phyloP scores from a whole-genome alignment of 2,888 invertebrate species.

The Protodeltote pygarga region DNA sequence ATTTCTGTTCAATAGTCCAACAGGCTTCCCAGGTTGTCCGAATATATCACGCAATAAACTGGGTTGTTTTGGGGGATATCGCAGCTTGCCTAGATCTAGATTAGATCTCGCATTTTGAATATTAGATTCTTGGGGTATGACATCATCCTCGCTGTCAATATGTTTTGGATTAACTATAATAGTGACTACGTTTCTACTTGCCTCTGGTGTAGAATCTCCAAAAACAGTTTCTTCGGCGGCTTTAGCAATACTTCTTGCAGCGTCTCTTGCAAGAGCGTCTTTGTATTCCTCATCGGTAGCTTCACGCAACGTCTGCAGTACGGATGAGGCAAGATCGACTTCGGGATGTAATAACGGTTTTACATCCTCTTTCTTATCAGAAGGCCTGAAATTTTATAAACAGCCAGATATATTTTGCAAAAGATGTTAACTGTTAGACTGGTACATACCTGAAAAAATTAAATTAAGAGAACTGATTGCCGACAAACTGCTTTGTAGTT shows the following conservation, averaged over 20 bases:
- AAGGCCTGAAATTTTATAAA: conserved; percentile 46
- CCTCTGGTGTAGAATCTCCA: conserved; percentile 54
- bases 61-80: conserved; percentile 38
- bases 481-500: no score
- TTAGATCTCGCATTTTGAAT: conserved; percentile 47
- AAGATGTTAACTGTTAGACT: not conserved
- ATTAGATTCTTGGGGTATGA: conserved; percentile 64
- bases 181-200: conserved; percentile 63
- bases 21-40: conserved; percentile 44
- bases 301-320: conserved; percentile 74
- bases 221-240: conserved; percentile 41
- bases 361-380: conserved; percentile 58
- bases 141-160: conserved; percentile 44
- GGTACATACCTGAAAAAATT: no score
- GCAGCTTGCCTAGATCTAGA: conserved; percentile 22
- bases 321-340: conserved; percentile 77
- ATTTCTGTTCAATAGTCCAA: conserved; percentile 44
- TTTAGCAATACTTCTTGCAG: conserved; percentile 56
- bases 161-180: conserved; percentile 65
- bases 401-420: not conserved
- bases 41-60: conserved; percentile 52
- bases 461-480: no score
- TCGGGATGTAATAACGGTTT: conserved; percentile 78
- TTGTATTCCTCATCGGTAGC: conserved; percentile 78
- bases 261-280: conserved; percentile 76